Conservation (phyloP, 2,888 invertebrate species). For the Epistrophella euchroma region DNA sequence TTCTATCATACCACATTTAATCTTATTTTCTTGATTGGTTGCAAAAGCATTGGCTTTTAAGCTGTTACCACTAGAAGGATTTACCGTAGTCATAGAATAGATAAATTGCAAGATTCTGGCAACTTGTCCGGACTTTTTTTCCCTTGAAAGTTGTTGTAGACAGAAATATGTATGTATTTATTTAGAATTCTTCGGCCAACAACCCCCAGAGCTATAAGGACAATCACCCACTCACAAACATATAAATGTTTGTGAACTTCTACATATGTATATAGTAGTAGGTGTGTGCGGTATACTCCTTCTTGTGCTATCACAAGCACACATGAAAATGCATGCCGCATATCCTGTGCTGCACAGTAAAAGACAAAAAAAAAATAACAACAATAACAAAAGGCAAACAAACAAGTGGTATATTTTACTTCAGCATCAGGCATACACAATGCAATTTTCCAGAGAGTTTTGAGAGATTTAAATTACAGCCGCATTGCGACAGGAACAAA, state of each 20-base stretch:
- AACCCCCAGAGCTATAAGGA: constrained; percentile 39
- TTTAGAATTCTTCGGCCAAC: constrained; percentile 54
- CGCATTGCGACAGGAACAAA: constrained; percentile 78
- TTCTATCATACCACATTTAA: constrained; percentile 15
- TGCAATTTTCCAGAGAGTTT: constrained; percentile 72
- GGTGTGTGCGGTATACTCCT: constrained; percentile 8
- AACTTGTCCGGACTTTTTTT: constrained; percentile 49
- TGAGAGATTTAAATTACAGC: constrained; percentile 76
- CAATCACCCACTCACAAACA: constrained; percentile 66
- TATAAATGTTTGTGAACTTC: background rate
- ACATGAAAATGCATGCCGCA: constrained; percentile 66
- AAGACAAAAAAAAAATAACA: constrained; percentile 21
- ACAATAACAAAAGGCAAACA: constrained; percentile 52
- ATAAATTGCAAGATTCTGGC: constrained; percentile 56
- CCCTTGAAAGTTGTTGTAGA: constrained; percentile 3
- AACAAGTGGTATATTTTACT: constrained; percentile 46
- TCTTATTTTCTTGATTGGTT: constrained; percentile 54
- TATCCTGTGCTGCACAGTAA: constrained; percentile 34
- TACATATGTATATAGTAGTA: background rate
- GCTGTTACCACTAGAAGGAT: constrained; percentile 37
- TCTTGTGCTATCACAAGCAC: constrained; percentile 2
- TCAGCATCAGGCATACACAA: constrained; percentile 32
- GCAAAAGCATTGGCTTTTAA: constrained; percentile 40
- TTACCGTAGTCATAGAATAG: constrained; percentile 12
- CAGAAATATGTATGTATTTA: constrained; percentile 64